phyloP scores from a whole-genome alignment of 2,113 vertebrate genomes.

The Sphyrna mokarran region DNA sequence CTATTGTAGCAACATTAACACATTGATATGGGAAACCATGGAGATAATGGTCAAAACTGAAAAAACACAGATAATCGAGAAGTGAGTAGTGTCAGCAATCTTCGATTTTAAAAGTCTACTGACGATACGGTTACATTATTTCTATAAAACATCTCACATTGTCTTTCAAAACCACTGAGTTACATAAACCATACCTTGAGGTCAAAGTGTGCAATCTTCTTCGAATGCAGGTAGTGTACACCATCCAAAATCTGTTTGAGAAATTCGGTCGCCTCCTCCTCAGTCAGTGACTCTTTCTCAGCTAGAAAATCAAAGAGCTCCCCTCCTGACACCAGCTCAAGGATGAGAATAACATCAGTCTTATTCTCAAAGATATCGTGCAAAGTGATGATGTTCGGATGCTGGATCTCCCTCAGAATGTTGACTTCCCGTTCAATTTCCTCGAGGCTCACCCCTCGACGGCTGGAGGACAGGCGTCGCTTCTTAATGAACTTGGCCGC shows the following conservation, averaged over 20 bases:
- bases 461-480: constrained; percentile 83
- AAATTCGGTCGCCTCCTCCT: constrained; percentile 95
- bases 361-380: constrained; percentile 97
- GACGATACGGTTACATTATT: neutral
- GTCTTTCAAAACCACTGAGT: neutral
- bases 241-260: constrained; percentile 95
- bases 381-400: constrained; percentile 95
- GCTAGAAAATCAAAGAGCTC: constrained; percentile 95
- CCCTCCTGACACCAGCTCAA: constrained; percentile 88
- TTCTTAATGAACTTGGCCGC: constrained; percentile 98
- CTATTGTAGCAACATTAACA: neutral
- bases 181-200: constrained; percentile 69
- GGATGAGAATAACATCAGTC: constrained; percentile 92
- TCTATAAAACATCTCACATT: no score
- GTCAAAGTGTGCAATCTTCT: constrained; percentile 91
- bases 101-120: neutral
- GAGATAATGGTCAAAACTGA: neutral
- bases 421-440: constrained; percentile 95
- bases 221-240: constrained; percentile 88
- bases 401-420: constrained; percentile 90
- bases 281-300: constrained; percentile 88
- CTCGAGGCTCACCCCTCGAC: constrained; percentile 86
- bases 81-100: neutral
- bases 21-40: neutral
- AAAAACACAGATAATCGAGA: neutral